Conservation (phyloP, 2,888 invertebrate genomes). For the Netelia inedita region DNA sequence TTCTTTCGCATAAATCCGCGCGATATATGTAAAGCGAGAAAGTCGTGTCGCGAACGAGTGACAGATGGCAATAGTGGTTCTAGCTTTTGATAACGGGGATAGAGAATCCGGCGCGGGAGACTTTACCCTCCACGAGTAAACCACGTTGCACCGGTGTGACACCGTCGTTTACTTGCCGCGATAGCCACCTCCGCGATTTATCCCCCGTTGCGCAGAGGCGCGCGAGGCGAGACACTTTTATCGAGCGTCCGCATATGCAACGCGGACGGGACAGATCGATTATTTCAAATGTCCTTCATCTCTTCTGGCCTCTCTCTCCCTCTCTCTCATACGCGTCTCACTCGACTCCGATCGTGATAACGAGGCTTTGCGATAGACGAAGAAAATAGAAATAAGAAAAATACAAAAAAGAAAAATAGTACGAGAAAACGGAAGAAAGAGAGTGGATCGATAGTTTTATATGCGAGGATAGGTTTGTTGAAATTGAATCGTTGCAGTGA, state of each 20-base stretch:
- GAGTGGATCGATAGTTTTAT: constrained; percentile 13
- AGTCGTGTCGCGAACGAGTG: constrained; percentile 21
- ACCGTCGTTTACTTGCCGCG: background rate
- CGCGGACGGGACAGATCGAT: constrained; percentile 53
- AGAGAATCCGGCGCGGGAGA: background rate
- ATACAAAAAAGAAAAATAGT: background rate
- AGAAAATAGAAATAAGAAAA: constrained; percentile 1
- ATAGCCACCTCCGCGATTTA: background rate
- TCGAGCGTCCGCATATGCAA: constrained; percentile 38
- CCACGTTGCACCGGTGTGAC: constrained; percentile 9
- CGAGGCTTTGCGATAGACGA: constrained; percentile 40
- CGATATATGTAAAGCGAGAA: constrained; percentile 3
- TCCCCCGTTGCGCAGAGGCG: background rate
- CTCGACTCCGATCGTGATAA: constrained; percentile 38
- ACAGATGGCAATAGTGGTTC: constrained; percentile 62
- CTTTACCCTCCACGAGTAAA: constrained; percentile 66
- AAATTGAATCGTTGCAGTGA: no score
- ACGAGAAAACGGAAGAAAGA: constrained; percentile 9
- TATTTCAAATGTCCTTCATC: constrained; percentile 55
- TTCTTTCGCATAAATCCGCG: background rate
- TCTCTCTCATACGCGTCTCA: constrained; percentile 6
- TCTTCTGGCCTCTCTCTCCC: constrained; percentile 13
- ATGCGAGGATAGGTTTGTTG: no score
- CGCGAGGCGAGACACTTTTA: constrained; percentile 33
- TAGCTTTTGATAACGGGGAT: background rate